These are phyloP conservation scores for Drosophila sproati DNA, from an alignment of 1,140 invertebrate species.

Conservation along the genomic window DNA sequence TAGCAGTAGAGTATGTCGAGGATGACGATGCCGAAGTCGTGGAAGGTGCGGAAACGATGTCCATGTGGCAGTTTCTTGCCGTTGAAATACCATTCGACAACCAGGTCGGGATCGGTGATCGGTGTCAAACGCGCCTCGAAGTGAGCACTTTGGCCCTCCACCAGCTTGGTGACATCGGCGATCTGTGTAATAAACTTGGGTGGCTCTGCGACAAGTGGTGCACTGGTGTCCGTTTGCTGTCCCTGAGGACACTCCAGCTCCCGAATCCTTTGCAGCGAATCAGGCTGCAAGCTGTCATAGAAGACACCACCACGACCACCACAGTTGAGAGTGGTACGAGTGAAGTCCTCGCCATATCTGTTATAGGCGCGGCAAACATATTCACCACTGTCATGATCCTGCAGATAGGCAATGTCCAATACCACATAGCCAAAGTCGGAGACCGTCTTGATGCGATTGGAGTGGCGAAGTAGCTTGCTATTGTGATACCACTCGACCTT, in stretches of 20 bases:
- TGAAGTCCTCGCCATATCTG: conserved; percentile 95
- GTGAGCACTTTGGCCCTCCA: conserved; percentile 97
- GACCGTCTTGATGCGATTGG: conserved; percentile 96
- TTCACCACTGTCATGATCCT: conserved; percentile 96
- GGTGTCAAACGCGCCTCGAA: conserved; percentile 96
- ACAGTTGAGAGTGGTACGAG: conserved; percentile 92
- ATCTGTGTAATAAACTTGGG: conserved; percentile 96
- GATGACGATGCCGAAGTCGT: conserved; percentile 98
- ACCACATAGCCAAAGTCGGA: conserved; percentile 98
- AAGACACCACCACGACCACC: conserved; percentile 95
- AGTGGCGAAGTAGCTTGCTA: conserved; percentile 93
- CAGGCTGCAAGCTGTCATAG: conserved; percentile 96
- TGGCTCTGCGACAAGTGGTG: conserved; percentile 90
- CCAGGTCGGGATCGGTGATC: conserved; percentile 95
- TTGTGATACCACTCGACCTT: conserved; percentile 99
- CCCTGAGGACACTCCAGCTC: conserved; percentile 91
- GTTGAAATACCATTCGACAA: conserved; percentile 98
- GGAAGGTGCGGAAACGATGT: conserved; percentile 97
- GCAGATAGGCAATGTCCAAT: conserved; percentile 97
- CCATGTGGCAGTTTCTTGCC: conserved; percentile 96
- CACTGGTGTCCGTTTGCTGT: conserved; percentile 87
- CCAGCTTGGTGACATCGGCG: conserved; percentile 90
- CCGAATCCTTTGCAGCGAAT: conserved; percentile 95
- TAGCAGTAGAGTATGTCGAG: conserved; percentile 98
- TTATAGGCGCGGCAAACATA: conserved; percentile 95